These are phyloP conservation scores for Luperina testacea DNA, from an alignment of 2,888 invertebrate species.

Conservation along the genomic window DNA sequence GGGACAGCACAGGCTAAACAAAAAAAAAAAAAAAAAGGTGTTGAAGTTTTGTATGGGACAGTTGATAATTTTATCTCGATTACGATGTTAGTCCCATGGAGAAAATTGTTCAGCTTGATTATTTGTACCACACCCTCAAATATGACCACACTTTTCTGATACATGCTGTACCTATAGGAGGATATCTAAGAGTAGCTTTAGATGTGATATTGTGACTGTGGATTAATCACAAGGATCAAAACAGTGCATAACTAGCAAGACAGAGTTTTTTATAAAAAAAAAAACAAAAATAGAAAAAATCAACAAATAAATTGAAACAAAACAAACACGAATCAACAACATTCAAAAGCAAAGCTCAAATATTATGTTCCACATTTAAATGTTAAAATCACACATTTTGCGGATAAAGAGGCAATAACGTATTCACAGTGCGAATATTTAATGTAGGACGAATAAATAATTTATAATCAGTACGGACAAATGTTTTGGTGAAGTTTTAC, in stretches of 20 bases:
- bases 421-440: conserved; percentile 76
- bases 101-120: neutral
- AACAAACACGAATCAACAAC: conserved; percentile 5
- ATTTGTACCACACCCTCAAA: neutral
- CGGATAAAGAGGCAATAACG: conserved; percentile 63
- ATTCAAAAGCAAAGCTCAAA: conserved; percentile 23
- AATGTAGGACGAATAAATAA: conserved; percentile 76
- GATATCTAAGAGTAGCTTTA: neutral
- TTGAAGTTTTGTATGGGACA: neutral
- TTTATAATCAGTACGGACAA: conserved; percentile 75
- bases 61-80: neutral
- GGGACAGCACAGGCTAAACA: too few relatives aligned
- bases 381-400: conserved; percentile 42
- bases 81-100: neutral
- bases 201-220: neutral
- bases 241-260: too few relatives aligned
- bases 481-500: conserved; percentile 85
- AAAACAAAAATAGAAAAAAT: neutral
- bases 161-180: neutral
- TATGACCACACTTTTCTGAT: neutral
- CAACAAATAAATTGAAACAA: conserved; percentile 22
- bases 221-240: neutral
- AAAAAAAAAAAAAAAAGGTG: too few relatives aligned
- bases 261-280: neutral
- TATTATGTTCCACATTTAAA: conserved; percentile 25